Conservation (phyloP, 2,888 invertebrate genomes). For the Pocota personata region DNA sequence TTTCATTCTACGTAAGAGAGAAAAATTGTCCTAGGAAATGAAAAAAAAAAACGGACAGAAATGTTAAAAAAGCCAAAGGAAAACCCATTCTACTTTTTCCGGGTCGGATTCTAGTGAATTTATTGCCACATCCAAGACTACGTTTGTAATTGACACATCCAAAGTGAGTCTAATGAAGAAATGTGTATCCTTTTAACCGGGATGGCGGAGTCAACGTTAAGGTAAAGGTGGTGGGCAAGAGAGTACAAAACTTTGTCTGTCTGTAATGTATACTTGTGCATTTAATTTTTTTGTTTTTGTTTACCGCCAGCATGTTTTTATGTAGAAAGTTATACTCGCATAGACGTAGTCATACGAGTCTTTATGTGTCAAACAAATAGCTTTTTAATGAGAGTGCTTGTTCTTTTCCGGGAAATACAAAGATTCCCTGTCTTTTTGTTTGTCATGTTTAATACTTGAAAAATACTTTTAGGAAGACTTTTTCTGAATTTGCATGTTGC, state of each 20-base stretch:
- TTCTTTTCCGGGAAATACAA: background rate
- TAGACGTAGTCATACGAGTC: background rate
- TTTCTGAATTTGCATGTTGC: too few relatives aligned
- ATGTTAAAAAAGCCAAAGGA: background rate
- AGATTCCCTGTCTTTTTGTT: background rate
- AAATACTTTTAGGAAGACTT: too few relatives aligned
- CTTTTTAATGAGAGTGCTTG: background rate
- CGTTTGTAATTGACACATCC: slow-evolving; percentile 42
- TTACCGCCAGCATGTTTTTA: background rate
- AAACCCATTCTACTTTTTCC: slow-evolving; percentile 9
- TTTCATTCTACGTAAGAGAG: background rate
- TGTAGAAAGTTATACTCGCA: background rate
- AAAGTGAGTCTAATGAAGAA: slow-evolving; percentile 41
- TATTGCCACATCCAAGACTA: slow-evolving; percentile 29
- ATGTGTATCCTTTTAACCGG: slow-evolving; percentile 30
- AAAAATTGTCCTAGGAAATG: slow-evolving; percentile 16
- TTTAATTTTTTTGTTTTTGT: background rate
- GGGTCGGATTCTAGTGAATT: slow-evolving; percentile 24
- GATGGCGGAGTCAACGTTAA: background rate
- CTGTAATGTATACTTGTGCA: background rate
- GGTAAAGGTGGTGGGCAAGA: background rate
- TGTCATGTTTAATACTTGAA: background rate
- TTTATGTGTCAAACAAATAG: background rate
- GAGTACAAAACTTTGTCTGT: background rate
- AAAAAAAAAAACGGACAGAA: slow-evolving; percentile 1